phyloP scores from a whole-genome alignment of 2,888 invertebrate species.

The Acronicta leporina region DNA sequence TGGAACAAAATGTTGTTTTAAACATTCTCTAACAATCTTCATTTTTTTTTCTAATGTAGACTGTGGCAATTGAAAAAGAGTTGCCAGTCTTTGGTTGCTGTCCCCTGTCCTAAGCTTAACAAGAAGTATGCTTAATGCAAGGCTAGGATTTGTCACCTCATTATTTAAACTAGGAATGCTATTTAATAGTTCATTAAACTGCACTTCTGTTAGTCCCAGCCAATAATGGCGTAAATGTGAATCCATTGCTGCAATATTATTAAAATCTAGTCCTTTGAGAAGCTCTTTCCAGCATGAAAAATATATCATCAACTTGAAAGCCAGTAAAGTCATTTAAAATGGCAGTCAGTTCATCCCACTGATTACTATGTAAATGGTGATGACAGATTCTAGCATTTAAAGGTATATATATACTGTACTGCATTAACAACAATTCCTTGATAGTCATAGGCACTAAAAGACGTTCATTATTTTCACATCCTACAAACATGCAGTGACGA shows the following conservation, averaged over 20 bases:
- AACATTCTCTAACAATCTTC: slow-evolving; percentile 12
- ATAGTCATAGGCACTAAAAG: not conserved
- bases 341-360: not conserved
- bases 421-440: not conserved
- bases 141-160: not conserved
- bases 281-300: not conserved
- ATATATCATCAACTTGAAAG: slow-evolving; percentile 1
- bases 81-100: slow-evolving; percentile 6
- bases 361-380: not conserved
- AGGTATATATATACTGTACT: not conserved
- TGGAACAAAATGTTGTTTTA: slow-evolving; percentile 13
- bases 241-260: not conserved
- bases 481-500: not conserved
- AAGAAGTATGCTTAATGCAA: not conserved
- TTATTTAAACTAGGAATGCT: not conserved
- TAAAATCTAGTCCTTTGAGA: not conserved
- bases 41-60: slow-evolving; percentile 3
- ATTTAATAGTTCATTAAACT: not conserved
- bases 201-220: not conserved
- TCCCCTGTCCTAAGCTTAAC: slow-evolving; percentile 13
- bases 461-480: not conserved
- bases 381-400: not conserved
- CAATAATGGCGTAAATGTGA: slow-evolving; percentile 1
- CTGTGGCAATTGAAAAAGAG: slow-evolving; percentile 7
- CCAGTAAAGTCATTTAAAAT: not conserved